Evolutionary conservation across 2,888 invertebrate species (phyloP), one percentile per base, ranked within the genome.

Genomic region (Tineola bisselliella): DNA sequence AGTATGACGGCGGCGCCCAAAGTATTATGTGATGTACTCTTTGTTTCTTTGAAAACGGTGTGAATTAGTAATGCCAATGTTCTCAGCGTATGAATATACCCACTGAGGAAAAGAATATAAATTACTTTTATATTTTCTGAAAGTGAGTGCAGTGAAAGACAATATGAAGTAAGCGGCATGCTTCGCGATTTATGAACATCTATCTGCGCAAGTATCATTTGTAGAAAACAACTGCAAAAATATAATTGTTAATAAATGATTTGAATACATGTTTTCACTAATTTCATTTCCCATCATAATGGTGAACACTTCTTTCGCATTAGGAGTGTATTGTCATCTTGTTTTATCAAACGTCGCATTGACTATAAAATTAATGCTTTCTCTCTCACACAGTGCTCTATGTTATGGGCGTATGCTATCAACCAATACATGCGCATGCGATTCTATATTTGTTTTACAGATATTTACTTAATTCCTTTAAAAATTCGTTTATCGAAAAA

Each of bases 371-470:
- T 25, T 69, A 67, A 64, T 62, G 66, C 70, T 64, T 60, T 83
- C 83, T 72, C 77, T 63, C 71, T 82, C 77, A 74, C 71, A 71
- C 74, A 70, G 70, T 71, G 69, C 74, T 75, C 72, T 70, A 71
- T 77, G 74, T 63, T 73, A 81, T 79, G 80, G 81, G 81, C 79
- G 80, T 77, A 71, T 74, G 68, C 63, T 64, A 62, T 64, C 64
- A 65, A 30, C 33, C 66, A 67, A 33, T 58, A 58, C 15, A 63
- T 77, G 81, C 81, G 79, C 77, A 67, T 67, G 74, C 73, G 78
- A 70, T 77, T 75, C 69, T 30, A 8, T 30, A 12, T 56, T 10
- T 56, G 18, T 5, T 15, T 52, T 13, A 11, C 52, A 13, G 4
- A 52, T 2, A 52, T 15, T 2, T 25, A 4, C 25, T 25, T 25